A percentile compares a stretch with the other conserved stretches of the same genome.
Evolutionary conservation across 2,797 vertebrate genomes (phyloP).

Genomic region (Clarias fuscus): DNA sequence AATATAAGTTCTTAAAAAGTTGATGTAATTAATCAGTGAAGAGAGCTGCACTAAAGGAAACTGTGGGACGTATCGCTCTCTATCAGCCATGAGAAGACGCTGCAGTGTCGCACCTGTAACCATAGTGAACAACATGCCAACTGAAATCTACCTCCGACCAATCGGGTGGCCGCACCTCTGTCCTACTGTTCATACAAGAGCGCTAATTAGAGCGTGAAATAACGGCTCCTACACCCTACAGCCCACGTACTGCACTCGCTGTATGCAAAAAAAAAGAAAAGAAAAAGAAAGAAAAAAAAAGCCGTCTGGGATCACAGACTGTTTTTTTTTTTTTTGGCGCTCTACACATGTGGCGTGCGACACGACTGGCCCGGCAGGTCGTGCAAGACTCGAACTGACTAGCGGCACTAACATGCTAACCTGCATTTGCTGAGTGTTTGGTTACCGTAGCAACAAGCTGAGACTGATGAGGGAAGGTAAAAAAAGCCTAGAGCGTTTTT

Average conservation of each 20-base stretch:
- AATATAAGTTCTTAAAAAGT: background rate
- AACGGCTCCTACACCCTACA: background rate
- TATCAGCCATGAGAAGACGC: background rate
- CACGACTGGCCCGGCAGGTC: conserved; percentile 1
- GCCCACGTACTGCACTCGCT: background rate
- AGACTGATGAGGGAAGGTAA: background rate
- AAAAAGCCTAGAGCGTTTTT: background rate
- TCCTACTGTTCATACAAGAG: background rate
- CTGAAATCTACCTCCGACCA: background rate
- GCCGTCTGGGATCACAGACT: background rate
- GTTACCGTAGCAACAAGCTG: background rate
- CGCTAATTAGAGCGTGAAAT: background rate
- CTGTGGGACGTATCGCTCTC: background rate
- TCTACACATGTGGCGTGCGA: background rate
- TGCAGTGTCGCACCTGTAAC: background rate
- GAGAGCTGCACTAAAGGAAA: background rate
- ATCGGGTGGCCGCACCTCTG: background rate
- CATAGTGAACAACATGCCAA: background rate
- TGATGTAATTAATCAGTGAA: background rate
- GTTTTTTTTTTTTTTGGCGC: background rate
- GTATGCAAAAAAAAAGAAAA: background rate
- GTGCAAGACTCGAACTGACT: conserved; percentile 13
- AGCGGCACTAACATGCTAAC: background rate
- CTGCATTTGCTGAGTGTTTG: background rate
- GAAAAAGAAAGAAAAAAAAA: background rate